A percentile compares a stretch with the other conserved stretches of the same genome.
Conservation (phyloP, 2,888 invertebrate genomes). For the Mesochorus sp. region DNA sequence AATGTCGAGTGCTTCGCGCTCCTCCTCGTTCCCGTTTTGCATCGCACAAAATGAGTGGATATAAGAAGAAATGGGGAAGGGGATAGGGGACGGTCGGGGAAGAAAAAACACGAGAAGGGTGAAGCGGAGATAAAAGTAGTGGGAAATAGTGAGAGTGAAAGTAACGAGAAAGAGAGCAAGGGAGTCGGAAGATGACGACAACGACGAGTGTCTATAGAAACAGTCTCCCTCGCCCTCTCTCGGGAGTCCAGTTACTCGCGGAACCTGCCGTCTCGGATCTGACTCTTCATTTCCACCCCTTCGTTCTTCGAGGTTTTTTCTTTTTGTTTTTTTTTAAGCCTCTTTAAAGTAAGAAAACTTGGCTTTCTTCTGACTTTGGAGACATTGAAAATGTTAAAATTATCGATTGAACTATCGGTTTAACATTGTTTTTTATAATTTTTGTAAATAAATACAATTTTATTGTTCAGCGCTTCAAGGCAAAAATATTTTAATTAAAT, state of each 20-base stretch:
- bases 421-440: background rate
- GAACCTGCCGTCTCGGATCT: slow-evolving; percentile 49
- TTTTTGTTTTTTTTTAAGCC: background rate
- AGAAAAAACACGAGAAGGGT: too few species aligned
- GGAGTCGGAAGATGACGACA: slow-evolving; percentile 60
- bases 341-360: too few species aligned
- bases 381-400: too few species aligned
- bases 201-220: slow-evolving; percentile 78
- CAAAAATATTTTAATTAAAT: too few species aligned
- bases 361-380: too few species aligned
- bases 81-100: slow-evolving; percentile 49
- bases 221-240: slow-evolving; percentile 70
- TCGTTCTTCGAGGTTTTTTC: slow-evolving; percentile 3
- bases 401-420: background rate
- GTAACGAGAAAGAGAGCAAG: slow-evolving; percentile 49
- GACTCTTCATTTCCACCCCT: slow-evolving; percentile 48
- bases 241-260: slow-evolving; percentile 62
- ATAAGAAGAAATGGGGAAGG: background rate
- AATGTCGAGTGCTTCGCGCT: slow-evolving; percentile 22
- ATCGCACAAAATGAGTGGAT: slow-evolving; percentile 57
- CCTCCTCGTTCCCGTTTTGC: slow-evolving; percentile 31
- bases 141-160: slow-evolving; percentile 9
- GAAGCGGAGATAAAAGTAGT: slow-evolving; percentile 51
- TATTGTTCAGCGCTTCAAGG: too few species aligned
- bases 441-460: too few species aligned